Evolutionary conservation across 2,888 invertebrate genomes (phyloP).

Genomic region (Patella depressa): DNA sequence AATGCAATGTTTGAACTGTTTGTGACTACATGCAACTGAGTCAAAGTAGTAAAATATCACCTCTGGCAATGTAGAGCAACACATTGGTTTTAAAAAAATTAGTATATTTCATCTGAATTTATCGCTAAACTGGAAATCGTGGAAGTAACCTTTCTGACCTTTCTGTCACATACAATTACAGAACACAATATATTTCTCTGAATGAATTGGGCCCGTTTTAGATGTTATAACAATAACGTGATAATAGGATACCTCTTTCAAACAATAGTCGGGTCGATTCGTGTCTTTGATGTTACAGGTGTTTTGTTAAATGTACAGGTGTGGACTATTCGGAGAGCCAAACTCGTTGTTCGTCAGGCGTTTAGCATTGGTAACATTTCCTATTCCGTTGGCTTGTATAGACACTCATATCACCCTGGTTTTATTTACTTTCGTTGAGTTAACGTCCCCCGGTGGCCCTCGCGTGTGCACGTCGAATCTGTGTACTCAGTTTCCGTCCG

Average conservation of each 20-base stretch:
- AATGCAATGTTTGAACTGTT: too few species aligned
- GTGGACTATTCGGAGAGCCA: constrained; percentile 21
- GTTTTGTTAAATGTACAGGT: constrained; percentile 25
- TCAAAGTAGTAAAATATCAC: too few species aligned
- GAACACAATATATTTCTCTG: too few species aligned
- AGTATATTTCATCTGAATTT: too few species aligned
- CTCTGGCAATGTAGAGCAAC: too few species aligned
- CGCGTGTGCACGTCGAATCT: not conserved
- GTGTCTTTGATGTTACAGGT: constrained; percentile 26
- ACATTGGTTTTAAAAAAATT: too few species aligned
- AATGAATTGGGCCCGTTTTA: not conserved
- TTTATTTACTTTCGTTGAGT: not conserved
- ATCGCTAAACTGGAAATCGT: too few species aligned
- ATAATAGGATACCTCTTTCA: constrained; percentile 21
- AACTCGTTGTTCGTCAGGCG: constrained; percentile 12
- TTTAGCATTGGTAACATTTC: constrained; percentile 24
- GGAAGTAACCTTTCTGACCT: too few species aligned
- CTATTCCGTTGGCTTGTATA: not conserved
- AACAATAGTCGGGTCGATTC: constrained; percentile 19
- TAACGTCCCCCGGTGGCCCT: not conserved
- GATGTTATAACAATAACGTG: constrained; percentile 17
- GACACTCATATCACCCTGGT: not conserved
- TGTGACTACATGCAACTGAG: too few species aligned
- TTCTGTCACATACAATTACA: too few species aligned
- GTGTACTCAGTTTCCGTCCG: not conserved